phyloP scores from a whole-genome alignment of 2,888 invertebrate genomes.

The Argyra leucocephala region DNA sequence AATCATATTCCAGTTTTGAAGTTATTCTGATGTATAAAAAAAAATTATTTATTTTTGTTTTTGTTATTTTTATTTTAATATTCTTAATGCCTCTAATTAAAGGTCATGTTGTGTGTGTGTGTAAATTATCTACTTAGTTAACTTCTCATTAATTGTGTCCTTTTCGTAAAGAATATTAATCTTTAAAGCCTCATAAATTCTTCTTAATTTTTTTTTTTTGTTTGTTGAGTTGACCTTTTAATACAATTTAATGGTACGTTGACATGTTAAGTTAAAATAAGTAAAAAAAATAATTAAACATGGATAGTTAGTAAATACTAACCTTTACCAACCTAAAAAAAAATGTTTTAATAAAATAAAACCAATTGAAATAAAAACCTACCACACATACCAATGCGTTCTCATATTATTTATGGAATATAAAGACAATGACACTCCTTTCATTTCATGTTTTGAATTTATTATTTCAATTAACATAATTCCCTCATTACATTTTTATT shows the following conservation, averaged over 20 bases:
- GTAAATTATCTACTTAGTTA: too few relatives aligned
- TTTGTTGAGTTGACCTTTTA: background rate
- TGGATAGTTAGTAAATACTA: background rate
- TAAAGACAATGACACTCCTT: background rate
- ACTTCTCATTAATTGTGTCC: too few relatives aligned
- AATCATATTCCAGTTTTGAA: too few relatives aligned
- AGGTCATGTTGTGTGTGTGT: too few relatives aligned
- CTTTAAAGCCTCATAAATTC: too few relatives aligned
- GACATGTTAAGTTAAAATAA: slow-evolving; percentile 1
- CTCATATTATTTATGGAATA: background rate
- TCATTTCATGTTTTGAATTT: background rate
- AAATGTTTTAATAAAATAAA: background rate
- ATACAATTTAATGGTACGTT: background rate
- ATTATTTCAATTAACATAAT: slow-evolving; percentile 3
- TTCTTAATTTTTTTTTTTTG: too few relatives aligned
- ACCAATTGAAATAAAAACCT: background rate
- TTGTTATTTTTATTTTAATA: too few relatives aligned
- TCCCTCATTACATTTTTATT: background rate
- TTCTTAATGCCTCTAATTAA: too few relatives aligned
- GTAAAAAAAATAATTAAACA: background rate
- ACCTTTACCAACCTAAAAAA: background rate
- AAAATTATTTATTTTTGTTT: too few relatives aligned
- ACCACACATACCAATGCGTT: background rate
- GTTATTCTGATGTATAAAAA: too few relatives aligned
- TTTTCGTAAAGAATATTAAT: too few relatives aligned